Percentiles rank a stretch among this genome's conserved stretches.
Evolutionary conservation across 2,888 invertebrate species (phyloP).

Genomic region (Meandrusa payeni): DNA sequence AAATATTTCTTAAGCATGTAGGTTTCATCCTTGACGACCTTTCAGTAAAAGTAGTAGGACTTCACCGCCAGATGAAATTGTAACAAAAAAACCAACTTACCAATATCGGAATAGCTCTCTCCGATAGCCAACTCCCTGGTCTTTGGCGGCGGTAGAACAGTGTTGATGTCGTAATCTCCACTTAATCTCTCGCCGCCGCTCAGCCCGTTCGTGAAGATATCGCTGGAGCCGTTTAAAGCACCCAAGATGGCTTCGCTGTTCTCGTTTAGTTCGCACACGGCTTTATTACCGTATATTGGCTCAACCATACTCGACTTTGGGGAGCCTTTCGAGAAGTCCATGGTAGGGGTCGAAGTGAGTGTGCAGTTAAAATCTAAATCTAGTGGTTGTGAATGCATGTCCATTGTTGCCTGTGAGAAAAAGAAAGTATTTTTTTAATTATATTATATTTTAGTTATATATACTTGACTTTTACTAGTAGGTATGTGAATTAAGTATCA

Average conservation of each 20-base stretch:
- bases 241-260: conserved; percentile 62
- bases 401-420: conserved; percentile 54
- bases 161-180: conserved; percentile 74
- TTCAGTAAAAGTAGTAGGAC: too few relatives aligned
- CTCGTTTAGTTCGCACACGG: conserved; percentile 65
- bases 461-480: too few relatives aligned
- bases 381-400: conserved; percentile 70
- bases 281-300: conserved; percentile 74
- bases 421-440: conserved; percentile 4
- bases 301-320: conserved; percentile 67
- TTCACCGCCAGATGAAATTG: too few relatives aligned
- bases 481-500: too few relatives aligned
- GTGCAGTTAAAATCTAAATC: conserved; percentile 76
- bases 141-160: conserved; percentile 73
- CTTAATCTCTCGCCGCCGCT: conserved; percentile 61
- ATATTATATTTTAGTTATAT: too few relatives aligned
- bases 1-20: too few relatives aligned
- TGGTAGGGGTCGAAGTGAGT: conserved; percentile 61
- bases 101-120: conserved; percentile 77
- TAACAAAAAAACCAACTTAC: conserved; percentile 42
- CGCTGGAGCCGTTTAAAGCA: conserved; percentile 63
- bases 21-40: too few relatives aligned
- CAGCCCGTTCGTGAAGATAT: conserved; percentile 70
- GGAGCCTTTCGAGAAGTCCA: conserved; percentile 67
- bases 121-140: conserved; percentile 75